These are phyloP conservation scores for Tautogolabrus adspersus DNA, from an alignment of 2,113 vertebrate genomes.

Conservation along the genomic window DNA sequence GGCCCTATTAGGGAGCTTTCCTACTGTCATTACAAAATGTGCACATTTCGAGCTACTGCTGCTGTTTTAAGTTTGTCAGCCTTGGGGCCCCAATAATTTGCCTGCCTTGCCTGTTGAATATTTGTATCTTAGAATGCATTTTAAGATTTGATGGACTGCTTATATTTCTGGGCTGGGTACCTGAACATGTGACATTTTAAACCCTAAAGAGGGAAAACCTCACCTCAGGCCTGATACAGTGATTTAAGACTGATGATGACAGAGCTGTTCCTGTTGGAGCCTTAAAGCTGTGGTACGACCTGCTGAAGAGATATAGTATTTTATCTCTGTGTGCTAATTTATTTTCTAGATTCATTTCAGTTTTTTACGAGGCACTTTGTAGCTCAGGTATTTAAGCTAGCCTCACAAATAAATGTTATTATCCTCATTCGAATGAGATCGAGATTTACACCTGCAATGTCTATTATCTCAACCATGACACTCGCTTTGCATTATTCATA, in stretches of 20 bases:
- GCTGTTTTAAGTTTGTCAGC: no score
- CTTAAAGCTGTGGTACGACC: not conserved
- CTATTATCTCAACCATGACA: constrained; percentile 5
- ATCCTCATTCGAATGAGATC: not conserved
- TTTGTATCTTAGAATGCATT: constrained; percentile 4
- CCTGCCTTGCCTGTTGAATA: no score
- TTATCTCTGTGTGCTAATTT: not conserved
- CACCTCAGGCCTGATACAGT: not conserved
- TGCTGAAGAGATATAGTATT: not conserved
- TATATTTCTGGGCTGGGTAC: not conserved
- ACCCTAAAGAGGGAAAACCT: not conserved
- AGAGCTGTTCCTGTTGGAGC: not conserved
- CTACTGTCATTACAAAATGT: no score
- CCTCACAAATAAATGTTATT: not conserved
- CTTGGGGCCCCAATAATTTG: no score
- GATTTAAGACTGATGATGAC: not conserved
- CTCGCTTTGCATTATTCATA: constrained; percentile 13
- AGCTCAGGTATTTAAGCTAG: not conserved
- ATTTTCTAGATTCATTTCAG: not conserved
- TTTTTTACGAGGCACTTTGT: not conserved
- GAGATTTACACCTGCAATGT: constrained; percentile 6
- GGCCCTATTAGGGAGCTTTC: no score
- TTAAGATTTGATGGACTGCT: not conserved
- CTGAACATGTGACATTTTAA: not conserved
- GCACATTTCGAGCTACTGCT: no score